Evolutionary conservation across 2,797 vertebrate genomes (phyloP).

Genomic region (Acanthurus leucopareius): DNA sequence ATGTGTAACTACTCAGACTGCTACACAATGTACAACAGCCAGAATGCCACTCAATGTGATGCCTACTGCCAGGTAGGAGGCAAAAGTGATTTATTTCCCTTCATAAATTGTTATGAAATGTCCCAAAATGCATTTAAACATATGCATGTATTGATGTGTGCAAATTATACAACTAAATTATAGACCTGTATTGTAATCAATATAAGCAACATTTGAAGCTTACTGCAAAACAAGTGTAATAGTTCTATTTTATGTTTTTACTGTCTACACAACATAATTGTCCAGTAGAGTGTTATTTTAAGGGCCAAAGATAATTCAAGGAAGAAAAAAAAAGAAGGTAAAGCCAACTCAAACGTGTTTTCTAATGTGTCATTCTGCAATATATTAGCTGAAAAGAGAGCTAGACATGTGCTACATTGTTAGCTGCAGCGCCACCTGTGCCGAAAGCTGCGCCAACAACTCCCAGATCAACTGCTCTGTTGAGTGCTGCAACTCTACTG

Average conservation of each 20-base stretch:
- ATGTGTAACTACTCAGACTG: conserved; percentile 80
- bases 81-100: not conserved
- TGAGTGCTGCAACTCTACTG: conserved; percentile 79
- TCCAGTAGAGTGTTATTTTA: not conserved
- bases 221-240: not conserved
- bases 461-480: conserved; percentile 72
- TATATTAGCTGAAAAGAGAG: conserved; percentile 78
- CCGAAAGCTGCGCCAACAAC: conserved; percentile 44
- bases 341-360: not conserved
- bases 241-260: not conserved
- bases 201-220: not conserved
- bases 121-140: not conserved
- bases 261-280: not conserved
- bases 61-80: conserved; percentile 80
- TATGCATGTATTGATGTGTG: not conserved
- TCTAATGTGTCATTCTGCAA: conserved; percentile 44
- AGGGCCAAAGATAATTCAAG: not conserved
- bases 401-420: conserved; percentile 71
- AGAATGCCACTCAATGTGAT: conserved; percentile 62
- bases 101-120: not conserved
- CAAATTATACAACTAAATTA: too few species aligned
- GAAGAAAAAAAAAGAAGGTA: not conserved
- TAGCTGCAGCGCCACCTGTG: conserved; percentile 78
- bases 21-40: conserved; percentile 71
- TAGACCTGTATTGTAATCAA: too few species aligned